These are phyloP conservation scores for Nemapogon koenigi DNA, from an alignment of 2,888 invertebrate species.

Conservation along the genomic window DNA sequence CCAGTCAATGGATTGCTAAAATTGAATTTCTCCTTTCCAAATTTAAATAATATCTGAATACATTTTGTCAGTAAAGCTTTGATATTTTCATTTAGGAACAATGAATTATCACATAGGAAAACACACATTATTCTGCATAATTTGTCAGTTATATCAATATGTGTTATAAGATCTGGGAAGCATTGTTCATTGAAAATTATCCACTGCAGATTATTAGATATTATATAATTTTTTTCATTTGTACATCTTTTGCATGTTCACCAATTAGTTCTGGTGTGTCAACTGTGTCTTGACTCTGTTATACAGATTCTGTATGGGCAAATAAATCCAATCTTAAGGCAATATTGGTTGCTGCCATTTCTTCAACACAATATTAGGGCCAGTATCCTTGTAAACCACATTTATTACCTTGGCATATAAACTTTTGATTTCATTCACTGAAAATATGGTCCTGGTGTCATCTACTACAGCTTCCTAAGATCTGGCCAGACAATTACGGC, in stretches of 20 bases:
- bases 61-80: conserved; percentile 61
- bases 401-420: conserved; percentile 49
- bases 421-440: conserved; percentile 43
- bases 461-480: too few relatives aligned
- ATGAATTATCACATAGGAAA: conserved; percentile 67
- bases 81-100: conserved; percentile 69
- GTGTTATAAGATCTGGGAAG: conserved; percentile 58
- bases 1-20: conserved; percentile 62
- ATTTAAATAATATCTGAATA: conserved; percentile 50
- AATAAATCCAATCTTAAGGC: conserved; percentile 82
- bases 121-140: conserved; percentile 71
- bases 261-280: conserved; percentile 23
- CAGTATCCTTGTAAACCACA: conserved; percentile 30
- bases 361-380: conserved; percentile 43
- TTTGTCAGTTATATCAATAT: conserved; percentile 65
- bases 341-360: conserved; percentile 70
- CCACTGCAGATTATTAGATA: conserved; percentile 67
- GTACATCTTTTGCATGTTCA: conserved; percentile 33
- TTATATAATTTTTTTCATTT: conserved; percentile 45
- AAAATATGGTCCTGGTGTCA: too few relatives aligned
- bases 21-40: conserved; percentile 41
- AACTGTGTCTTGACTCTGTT: conserved; percentile 46
- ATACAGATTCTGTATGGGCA: conserved; percentile 70
- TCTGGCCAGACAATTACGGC: too few relatives aligned
- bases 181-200: conserved; percentile 68